Evolutionary conservation across 2,888 invertebrate species (phyloP).

Genomic region (Oasisia sp.): DNA sequence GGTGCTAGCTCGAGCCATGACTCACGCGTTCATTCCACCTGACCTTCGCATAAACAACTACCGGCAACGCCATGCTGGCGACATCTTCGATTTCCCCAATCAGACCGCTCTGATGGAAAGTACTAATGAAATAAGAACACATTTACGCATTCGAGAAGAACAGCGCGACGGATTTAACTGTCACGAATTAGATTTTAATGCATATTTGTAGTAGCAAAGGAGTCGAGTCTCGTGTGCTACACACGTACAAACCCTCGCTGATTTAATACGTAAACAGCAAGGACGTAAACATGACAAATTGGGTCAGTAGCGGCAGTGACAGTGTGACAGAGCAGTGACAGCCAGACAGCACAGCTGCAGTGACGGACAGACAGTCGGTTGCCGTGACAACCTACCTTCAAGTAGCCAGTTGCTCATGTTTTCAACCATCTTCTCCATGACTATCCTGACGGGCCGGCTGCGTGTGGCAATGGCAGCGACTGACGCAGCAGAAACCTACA

Average conservation of each 20-base stretch:
- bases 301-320: background rate
- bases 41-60: background rate
- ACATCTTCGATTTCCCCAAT: background rate
- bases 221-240: background rate
- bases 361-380: background rate
- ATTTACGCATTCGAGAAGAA: background rate
- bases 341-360: background rate
- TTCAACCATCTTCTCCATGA: constrained; percentile 3
- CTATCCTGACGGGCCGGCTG: background rate
- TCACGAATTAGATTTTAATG: background rate
- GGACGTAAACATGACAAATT: background rate
- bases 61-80: background rate
- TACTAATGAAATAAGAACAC: background rate
- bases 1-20: background rate
- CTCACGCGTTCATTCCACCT: background rate
- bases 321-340: background rate
- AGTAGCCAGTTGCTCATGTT: constrained; percentile 1
- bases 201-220: background rate
- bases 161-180: background rate
- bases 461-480: background rate
- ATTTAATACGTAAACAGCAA: background rate
- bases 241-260: background rate
- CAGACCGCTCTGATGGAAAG: background rate
- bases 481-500: constrained; percentile 1
- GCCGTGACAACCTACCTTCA: background rate